Base-by-base conservation (phyloP, 2,113 vertebrate species). In the Hemichromis elongatus region DNA sequence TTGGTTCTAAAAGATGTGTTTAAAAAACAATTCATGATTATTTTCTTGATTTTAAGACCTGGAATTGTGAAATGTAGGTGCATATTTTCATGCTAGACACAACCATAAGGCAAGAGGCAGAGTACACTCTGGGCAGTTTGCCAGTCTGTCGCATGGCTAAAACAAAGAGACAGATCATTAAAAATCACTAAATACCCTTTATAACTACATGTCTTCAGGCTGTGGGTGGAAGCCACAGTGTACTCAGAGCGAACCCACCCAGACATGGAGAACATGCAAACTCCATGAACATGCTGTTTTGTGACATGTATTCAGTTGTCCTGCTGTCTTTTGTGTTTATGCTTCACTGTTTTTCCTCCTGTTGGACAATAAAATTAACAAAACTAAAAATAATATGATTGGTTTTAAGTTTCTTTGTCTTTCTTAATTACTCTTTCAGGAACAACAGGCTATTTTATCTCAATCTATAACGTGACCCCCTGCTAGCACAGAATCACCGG, bases 151-250 rank as follows among this genome's bases (percentile, higher is more conserved):
- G 10, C 59, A 37, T 37, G 59, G 33, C 33, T 63, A 0, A 37
- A 37, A 13, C 6, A 63, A 9, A 37, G 59, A 37, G 33, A 30
- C 19, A 37, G 59, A 37, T 19, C 33, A n/a, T 63, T 63, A 37
- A 37, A n/a, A 63, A 63, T 63, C 4, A n/a, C 59, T 13, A n/a
- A 12, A 63, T n/a, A 63, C n/a, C 19, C 19, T 37, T 37, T 5
- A 37, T n/a, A 63, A 63, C 0, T 0, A 0, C 30, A 12, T 0
- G 33, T 35, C 33, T 35, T 35, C 7, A 3, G 35, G 35, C 35
- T 37, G 35, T 37, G 35, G 9, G 35, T 37, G 35, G 3, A 37
- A 37, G 8, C 3, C 35, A 37, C 35, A 37, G 35, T 37, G 35
- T 4, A 37, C 35, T 37, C 8, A 37, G 9, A 37, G 35, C 9